A percentile compares a stretch with the other conserved stretches of the same genome.
These are phyloP conservation scores for Heliconius melpomene DNA, from an alignment of 1,140 invertebrate genomes.

Conservation along the genomic window DNA sequence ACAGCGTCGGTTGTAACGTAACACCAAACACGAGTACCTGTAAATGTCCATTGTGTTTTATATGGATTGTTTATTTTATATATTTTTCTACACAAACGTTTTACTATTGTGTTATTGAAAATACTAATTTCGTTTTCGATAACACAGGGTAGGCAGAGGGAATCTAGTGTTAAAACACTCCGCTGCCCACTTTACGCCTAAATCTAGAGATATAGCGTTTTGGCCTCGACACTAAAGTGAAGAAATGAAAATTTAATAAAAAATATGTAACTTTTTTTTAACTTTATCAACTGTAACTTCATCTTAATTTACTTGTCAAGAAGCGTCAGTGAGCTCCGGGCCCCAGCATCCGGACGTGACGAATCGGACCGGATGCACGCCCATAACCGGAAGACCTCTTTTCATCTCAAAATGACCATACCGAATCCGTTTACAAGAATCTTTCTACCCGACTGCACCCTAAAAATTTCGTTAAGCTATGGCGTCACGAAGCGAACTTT, in stretches of 20 bases:
- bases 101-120: not conserved
- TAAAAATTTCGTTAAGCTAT: slow-evolving; percentile 70
- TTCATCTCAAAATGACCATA: slow-evolving; percentile 74
- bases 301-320: slow-evolving; percentile 53
- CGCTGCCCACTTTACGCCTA: too few relatives aligned
- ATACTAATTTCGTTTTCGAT: too few relatives aligned
- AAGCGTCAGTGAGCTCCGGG: slow-evolving; percentile 28
- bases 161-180: too few relatives aligned
- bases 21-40: slow-evolving; percentile 9
- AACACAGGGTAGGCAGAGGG: too few relatives aligned
- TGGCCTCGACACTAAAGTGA: too few relatives aligned
- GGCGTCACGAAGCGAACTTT: slow-evolving; percentile 65
- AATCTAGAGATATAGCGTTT: too few relatives aligned
- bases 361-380: slow-evolving; percentile 64
- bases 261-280: not conserved
- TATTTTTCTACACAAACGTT: not conserved
- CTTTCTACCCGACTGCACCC: slow-evolving; percentile 72
- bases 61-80: not conserved
- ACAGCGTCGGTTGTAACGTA: not conserved
- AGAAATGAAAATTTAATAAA: too few relatives aligned
- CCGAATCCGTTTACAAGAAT: slow-evolving; percentile 72
- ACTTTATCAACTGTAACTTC: slow-evolving; percentile 30
- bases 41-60: slow-evolving; percentile 1
- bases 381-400: slow-evolving; percentile 71
- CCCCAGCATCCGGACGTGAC: slow-evolving; percentile 52